These are phyloP conservation scores for Origma solitaria DNA, from an alignment of 2,113 vertebrate species.

Conservation along the genomic window DNA sequence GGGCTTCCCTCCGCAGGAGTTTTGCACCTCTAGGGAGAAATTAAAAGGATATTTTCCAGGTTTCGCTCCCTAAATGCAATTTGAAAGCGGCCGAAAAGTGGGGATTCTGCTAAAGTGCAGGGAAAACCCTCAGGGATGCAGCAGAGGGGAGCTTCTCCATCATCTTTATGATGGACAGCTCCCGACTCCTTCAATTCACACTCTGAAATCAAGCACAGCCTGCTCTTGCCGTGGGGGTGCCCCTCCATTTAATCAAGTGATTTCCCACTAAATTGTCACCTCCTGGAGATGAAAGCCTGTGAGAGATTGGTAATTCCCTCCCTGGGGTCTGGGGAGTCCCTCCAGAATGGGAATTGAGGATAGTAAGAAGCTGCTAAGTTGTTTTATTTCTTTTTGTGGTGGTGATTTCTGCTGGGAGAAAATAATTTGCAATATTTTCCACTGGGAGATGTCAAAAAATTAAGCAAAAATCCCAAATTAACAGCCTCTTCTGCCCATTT, in stretches of 20 bases:
- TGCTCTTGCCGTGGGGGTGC: rapidly evolving
- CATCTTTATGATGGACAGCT: rapidly evolving
- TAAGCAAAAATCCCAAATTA: neutral
- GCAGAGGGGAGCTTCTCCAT: neutral
- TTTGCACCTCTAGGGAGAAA: neutral
- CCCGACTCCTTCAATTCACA: rapidly evolving
- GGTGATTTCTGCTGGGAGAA: neutral
- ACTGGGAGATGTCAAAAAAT: neutral
- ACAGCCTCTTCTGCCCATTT: neutral
- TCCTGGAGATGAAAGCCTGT: rapidly evolving
- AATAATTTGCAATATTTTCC: neutral
- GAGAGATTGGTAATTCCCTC: neutral
- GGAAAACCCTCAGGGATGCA: neutral
- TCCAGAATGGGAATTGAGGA: neutral
- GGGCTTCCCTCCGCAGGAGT: rapidly evolving
- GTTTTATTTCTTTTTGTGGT: neutral
- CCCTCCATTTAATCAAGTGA: rapidly evolving
- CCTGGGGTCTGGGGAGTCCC: neutral
- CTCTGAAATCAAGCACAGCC: neutral
- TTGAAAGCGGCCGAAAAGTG: neutral
- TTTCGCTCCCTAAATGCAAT: neutral
- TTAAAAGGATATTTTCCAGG: rapidly evolving
- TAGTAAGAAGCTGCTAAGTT: rapidly evolving
- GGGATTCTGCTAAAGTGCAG: rapidly evolving
- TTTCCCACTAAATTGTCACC: neutral